Evolutionary conservation across 2,888 invertebrate species (phyloP).

Genomic region (Galeopsomyia nigrocyanea): DNA sequence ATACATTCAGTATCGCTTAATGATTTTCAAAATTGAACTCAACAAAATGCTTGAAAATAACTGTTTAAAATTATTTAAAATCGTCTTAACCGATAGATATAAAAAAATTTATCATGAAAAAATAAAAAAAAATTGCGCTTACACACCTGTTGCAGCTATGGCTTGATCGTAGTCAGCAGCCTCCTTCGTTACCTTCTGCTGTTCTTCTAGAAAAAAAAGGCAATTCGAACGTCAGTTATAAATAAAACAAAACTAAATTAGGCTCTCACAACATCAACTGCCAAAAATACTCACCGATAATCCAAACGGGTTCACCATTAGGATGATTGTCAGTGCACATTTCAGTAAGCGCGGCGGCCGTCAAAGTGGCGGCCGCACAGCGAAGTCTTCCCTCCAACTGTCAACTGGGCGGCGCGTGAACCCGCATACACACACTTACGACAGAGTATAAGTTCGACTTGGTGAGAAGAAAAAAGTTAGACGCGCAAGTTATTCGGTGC

Average conservation of each 20-base stretch:
- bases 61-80: too few species aligned
- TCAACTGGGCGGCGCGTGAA: too few species aligned
- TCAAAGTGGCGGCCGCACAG: not conserved
- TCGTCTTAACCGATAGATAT: too few species aligned
- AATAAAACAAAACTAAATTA: too few species aligned
- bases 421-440: not conserved
- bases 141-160: slow-evolving; percentile 74
- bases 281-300: slow-evolving; percentile 25
- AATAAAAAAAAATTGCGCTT: not conserved
- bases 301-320: slow-evolving; percentile 20
- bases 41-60: too few species aligned
- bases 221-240: not conserved
- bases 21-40: too few species aligned
- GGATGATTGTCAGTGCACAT: slow-evolving; percentile 14
- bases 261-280: not conserved
- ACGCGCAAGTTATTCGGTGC: too few species aligned
- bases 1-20: too few species aligned
- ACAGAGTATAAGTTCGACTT: not conserved
- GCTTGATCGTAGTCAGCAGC: slow-evolving; percentile 78
- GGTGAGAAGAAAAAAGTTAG: too few species aligned
- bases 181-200: slow-evolving; percentile 2
- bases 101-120: not conserved
- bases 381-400: not conserved
- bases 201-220: slow-evolving; percentile 17
- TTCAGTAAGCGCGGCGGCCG: not conserved